These are phyloP conservation scores for Myrmophylax atrothorax DNA, from an alignment of 2,113 vertebrate species.

Conservation along the genomic window DNA sequence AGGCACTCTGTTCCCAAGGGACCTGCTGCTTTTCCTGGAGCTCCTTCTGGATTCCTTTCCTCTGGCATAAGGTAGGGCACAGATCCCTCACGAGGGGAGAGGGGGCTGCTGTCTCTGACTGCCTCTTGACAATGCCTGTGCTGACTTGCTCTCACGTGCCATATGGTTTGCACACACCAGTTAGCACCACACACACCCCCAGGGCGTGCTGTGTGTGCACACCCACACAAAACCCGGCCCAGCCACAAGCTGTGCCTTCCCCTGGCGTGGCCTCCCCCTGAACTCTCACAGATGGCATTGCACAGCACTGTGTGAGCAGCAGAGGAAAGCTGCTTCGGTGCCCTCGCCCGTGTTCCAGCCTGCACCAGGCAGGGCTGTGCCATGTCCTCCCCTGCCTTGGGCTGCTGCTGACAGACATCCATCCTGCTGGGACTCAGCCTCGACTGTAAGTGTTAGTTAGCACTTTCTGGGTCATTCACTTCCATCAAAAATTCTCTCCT, in stretches of 20 bases:
- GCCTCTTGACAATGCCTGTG: neutral
- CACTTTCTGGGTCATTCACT: neutral
- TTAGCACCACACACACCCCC: neutral
- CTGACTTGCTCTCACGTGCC: neutral
- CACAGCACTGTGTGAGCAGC: neutral
- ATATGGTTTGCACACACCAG: neutral
- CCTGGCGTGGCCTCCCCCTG: neutral
- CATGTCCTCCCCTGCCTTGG: neutral
- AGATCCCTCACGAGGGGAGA: neutral
- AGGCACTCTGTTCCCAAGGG: neutral
- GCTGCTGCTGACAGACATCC: neutral
- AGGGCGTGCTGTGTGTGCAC: neutral
- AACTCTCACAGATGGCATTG: neutral
- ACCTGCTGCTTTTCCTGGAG: neutral
- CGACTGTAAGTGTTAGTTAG: neutral
- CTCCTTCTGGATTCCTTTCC: neutral
- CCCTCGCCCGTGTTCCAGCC: neutral
- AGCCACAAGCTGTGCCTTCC: neutral
- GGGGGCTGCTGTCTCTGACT: neutral
- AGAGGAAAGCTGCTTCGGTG: neutral
- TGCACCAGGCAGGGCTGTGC: accelerated
- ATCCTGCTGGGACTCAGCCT: neutral
- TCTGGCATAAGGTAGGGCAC: neutral
- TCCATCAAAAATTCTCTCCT: neutral
- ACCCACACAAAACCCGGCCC: neutral